These are phyloP conservation scores for Chaetoderma sp. DNA, from an alignment of 2,888 invertebrate genomes.

Conservation along the genomic window DNA sequence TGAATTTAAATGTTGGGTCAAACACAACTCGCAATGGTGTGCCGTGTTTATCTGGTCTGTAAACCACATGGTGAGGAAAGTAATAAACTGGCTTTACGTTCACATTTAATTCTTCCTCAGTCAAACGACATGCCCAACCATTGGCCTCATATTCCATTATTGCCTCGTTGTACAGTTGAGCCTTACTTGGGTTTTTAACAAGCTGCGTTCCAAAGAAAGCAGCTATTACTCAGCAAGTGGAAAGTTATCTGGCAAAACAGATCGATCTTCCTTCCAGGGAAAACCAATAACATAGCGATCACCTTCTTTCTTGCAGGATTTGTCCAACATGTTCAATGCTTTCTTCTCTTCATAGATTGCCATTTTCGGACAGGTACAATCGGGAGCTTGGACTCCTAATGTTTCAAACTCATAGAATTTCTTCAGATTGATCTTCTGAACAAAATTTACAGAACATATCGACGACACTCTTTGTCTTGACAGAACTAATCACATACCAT, in stretches of 20 bases:
- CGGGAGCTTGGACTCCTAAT: constrained; percentile 16
- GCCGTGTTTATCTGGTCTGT: constrained; percentile 7
- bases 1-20: no score
- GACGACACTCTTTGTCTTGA: not conserved
- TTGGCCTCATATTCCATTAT: constrained; percentile 9
- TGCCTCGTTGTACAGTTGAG: constrained; percentile 2
- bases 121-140: constrained; percentile 8
- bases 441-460: constrained; percentile 5
- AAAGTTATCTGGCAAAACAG: constrained; percentile 11
- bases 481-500: constrained; percentile 16
- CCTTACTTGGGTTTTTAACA: constrained; percentile 1
- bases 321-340: constrained; percentile 8
- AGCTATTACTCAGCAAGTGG: constrained; percentile 7
- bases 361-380: constrained; percentile 7
- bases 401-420: constrained; percentile 19
- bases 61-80: constrained; percentile 18
- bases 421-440: constrained; percentile 14
- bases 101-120: constrained; percentile 1
- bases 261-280: constrained; percentile 17
- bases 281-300: constrained; percentile 3
- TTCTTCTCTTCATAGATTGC: constrained; percentile 8
- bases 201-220: constrained; percentile 8
- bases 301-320: constrained; percentile 11
- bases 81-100: constrained; percentile 5
- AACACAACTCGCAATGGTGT: constrained; percentile 17